Conservation (phyloP, 2,888 invertebrate genomes). For the Drosophila longiperda region DNA sequence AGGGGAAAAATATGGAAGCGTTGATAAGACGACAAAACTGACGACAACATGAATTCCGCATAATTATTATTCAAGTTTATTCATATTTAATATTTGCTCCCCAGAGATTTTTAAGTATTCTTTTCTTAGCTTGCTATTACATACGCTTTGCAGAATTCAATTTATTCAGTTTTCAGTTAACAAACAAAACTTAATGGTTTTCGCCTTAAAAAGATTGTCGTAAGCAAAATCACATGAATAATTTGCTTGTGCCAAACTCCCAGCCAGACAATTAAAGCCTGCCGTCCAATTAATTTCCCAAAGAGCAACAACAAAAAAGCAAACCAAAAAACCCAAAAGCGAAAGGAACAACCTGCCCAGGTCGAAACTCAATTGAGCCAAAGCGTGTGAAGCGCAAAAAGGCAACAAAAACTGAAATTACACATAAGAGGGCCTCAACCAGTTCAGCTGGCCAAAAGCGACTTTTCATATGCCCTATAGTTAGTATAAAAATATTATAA, state of each 20-base stretch:
- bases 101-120: slow-evolving; percentile 21
- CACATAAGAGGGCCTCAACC: slow-evolving; percentile 26
- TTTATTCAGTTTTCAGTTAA: slow-evolving; percentile 16
- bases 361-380: slow-evolving; percentile 62
- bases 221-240: slow-evolving; percentile 49
- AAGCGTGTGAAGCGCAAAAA: slow-evolving; percentile 53
- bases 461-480: slow-evolving; percentile 16
- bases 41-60: slow-evolving; percentile 38
- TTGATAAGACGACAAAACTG: slow-evolving; percentile 42
- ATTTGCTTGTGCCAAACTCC: slow-evolving; percentile 44
- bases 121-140: slow-evolving; percentile 22
- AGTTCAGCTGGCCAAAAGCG: slow-evolving; percentile 1
- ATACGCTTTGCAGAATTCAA: slow-evolving; percentile 30
- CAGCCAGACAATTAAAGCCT: slow-evolving; percentile 61
- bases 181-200: slow-evolving; percentile 28
- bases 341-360: slow-evolving; percentile 31
- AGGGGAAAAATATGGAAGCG: slow-evolving; percentile 11
- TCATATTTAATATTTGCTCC: slow-evolving; percentile 45
- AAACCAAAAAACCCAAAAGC: slow-evolving; percentile 21
- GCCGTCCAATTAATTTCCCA: slow-evolving; percentile 66
- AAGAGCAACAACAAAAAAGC: slow-evolving; percentile 23
- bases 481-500: not conserved
- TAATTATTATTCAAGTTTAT: slow-evolving; percentile 47
- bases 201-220: slow-evolving; percentile 30
- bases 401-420: slow-evolving; percentile 23